phyloP scores from a whole-genome alignment of 2,888 invertebrate genomes.

The Tipula lateralis region DNA sequence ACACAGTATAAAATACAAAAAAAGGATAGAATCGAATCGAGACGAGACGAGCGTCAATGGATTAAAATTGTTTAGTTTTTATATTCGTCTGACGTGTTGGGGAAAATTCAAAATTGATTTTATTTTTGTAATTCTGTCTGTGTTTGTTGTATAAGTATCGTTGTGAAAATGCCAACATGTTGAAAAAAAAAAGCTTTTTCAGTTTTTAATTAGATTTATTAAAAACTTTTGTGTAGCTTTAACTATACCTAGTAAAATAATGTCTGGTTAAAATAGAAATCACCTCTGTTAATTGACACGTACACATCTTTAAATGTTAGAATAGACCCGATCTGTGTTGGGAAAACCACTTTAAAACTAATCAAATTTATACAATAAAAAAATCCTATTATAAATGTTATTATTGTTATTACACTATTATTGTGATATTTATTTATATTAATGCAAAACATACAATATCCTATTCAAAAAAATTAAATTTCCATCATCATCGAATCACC shows the following conservation, averaged over 20 bases:
- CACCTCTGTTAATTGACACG: neutral
- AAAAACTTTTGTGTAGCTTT: neutral
- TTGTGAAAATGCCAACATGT: neutral
- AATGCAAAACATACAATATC: neutral
- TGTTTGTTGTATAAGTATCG: neutral
- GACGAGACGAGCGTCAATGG: neutral
- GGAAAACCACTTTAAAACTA: neutral
- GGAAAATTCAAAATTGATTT: neutral
- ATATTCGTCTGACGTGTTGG: neutral
- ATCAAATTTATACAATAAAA: neutral
- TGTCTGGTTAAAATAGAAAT: neutral
- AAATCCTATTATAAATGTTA: neutral
- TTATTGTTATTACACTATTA: neutral
- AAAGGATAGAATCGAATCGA: neutral
- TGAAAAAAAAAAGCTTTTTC: neutral
- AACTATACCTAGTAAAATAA: too few species aligned
- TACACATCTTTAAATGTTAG: too few species aligned
- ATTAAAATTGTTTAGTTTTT: neutral
- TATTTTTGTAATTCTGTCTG: neutral
- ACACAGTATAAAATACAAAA: neutral
- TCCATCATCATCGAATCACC: neutral
- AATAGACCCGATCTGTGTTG: too few species aligned
- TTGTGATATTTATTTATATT: neutral
- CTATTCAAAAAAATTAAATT: neutral
- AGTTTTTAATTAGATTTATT: neutral